Percentiles rank a stretch among this genome's conserved stretches.
phyloP scores from a whole-genome alignment of 2,888 invertebrate species.

The Macrosoma leucophasiata region DNA sequence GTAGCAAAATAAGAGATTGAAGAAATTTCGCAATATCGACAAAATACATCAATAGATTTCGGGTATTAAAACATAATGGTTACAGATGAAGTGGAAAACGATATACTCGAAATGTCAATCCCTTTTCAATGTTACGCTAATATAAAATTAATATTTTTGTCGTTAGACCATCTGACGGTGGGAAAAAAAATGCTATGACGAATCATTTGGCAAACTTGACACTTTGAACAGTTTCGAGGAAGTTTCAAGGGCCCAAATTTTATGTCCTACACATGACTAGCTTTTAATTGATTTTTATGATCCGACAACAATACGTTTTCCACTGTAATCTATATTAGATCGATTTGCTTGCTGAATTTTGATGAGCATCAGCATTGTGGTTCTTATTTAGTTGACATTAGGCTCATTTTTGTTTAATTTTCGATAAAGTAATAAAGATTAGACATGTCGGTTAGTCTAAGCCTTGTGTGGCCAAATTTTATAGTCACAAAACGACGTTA shows the following conservation, averaged over 20 bases:
- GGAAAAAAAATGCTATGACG: slow-evolving; percentile 2
- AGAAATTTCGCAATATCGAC: no score
- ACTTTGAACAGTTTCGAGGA: slow-evolving; percentile 38
- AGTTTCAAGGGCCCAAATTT: slow-evolving; percentile 40
- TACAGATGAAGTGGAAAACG: slow-evolving; percentile 69
- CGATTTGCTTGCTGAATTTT: slow-evolving; percentile 33
- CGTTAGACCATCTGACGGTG: slow-evolving; percentile 23
- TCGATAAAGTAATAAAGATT: no score
- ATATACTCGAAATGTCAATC: slow-evolving; percentile 66
- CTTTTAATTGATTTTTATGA: slow-evolving; percentile 49
- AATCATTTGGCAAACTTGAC: slow-evolving; percentile 1
- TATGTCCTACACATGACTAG: slow-evolving; percentile 49
- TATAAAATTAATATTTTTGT: slow-evolving; percentile 67
- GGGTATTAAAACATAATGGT: slow-evolving; percentile 48
- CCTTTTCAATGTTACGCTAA: slow-evolving; percentile 63
- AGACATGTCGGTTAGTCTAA: slow-evolving; percentile 31
- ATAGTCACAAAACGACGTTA: no score
- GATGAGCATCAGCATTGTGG: no score
- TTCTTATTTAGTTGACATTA: slow-evolving; percentile 21
- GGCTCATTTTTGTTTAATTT: slow-evolving; percentile 10
- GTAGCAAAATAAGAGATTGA: no score
- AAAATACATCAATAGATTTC: slow-evolving; percentile 31
- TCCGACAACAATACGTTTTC: slow-evolving; percentile 29
- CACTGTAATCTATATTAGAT: slow-evolving; percentile 40
- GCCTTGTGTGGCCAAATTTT: slow-evolving; percentile 45